Evolutionary conservation across 2,113 vertebrate species (phyloP).

Genomic region (human (Homo sapiens)): DNA sequence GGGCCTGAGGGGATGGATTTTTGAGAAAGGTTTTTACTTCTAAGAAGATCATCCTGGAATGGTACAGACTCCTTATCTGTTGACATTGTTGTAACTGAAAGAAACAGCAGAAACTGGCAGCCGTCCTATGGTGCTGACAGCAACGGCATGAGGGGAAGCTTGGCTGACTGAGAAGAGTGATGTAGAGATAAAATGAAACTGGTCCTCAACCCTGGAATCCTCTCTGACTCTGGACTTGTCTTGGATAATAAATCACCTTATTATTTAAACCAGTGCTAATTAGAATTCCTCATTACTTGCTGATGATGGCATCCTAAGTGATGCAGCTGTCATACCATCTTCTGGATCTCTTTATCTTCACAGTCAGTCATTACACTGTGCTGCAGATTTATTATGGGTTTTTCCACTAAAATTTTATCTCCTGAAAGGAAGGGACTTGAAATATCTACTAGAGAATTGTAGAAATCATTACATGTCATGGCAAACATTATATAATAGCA

Average conservation of each 20-base stretch:
- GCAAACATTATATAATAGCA: neutral
- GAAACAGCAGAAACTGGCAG: neutral
- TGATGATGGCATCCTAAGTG: neutral
- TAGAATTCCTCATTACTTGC: neutral
- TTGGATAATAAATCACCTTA: constrained; percentile 35
- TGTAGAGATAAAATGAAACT: neutral
- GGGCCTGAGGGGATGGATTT: neutral
- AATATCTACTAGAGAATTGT: neutral
- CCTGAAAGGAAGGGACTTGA: neutral
- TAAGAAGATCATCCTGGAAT: neutral
- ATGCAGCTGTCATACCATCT: neutral
- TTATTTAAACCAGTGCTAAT: constrained; percentile 17
- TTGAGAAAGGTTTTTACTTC: neutral
- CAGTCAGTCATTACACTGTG: neutral
- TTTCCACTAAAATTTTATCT: neutral
- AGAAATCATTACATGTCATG: neutral
- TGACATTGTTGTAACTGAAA: neutral
- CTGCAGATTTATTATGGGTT: neutral
- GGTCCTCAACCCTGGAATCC: neutral
- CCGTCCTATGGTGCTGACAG: accelerated
- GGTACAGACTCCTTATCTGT: neutral
- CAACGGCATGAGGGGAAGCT: neutral
- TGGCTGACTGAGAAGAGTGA: neutral
- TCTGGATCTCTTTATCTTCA: neutral
- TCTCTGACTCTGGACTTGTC: neutral